Evolutionary conservation across 2,888 invertebrate species (phyloP), one percentile per base, ranked within the genome.

Genomic region (Gymnocheta viridis): DNA sequence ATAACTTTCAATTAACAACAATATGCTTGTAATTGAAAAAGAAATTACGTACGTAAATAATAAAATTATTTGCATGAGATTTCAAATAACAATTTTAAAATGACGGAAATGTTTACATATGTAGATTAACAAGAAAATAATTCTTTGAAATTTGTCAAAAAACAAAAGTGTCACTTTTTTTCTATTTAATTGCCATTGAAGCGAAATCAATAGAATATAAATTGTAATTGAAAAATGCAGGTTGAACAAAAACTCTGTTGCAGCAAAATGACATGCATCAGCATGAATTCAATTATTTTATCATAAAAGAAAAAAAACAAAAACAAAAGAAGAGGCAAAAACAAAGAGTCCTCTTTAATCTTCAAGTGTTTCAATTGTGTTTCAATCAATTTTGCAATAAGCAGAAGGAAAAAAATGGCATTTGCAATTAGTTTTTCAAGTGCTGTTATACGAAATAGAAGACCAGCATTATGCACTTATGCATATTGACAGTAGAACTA

Each of bases 401-500:
- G 56, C 49, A 38, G 41, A 29, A 54, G 32, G 19, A 27, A 47
- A 24, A 66, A 27, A 44, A 49, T 35, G 14, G 7, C 38, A 64
- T 70, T 79, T 80, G 19, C 27, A 72, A 80, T 80, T 80, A 72
- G 38, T 80, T 66, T n/a, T 49, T 66, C 3, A 66, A 66, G 56
- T 64, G 54, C 9, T 64, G 47, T 56, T 69, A 9, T 6, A 70
- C 19, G 24, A 24, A 60, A 17, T 17, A 32, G 35, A 77, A 51
- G 60, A 24, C 41, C 60, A 44, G n/a, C 41, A 41, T n/a, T 62
- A 60, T 70, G 32, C 44, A 69, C 41, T 44, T 70, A 78, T 70
- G 7, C 7, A 29, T 12, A 44, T 7, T 14, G 14, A 66, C 80
- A 62, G 73, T 67, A 58, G 66, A 22, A 29, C 19, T 35, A 4